Base-by-base conservation (phyloP, 2,888 invertebrate species). In the Spicauda simplicius region DNA sequence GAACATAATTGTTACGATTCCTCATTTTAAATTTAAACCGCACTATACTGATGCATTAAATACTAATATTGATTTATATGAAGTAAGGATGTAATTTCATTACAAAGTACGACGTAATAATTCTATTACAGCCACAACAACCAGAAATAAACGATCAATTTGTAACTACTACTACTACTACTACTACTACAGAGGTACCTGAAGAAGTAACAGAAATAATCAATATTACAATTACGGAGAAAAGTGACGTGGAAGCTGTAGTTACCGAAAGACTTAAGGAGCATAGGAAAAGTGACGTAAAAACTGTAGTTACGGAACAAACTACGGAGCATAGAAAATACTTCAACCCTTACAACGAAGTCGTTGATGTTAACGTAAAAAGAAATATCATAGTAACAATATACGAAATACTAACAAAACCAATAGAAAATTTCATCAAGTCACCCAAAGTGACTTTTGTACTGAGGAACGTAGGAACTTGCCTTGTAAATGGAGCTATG, bases 401-500 rank as follows among this genome's bases (percentile, higher is more conserved):
- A 0, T 86, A 81, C 52, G 76, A 69, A 4, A 67, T 79, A 0
- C 62, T 90, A n/a, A 75, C 74, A 7, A 69, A 65, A 5, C 83
- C 86, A 0, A 70, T 91, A 12, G 41, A 71, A 0, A 78, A 75
- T 55, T 72, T 88, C 14, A 52, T 88, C 0, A 70, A 71, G 0
- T 66, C 74, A 14, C 88, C 89, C 0, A 90, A 87, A 84, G 84
- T 92, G 0, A 79, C 72, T 4, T 67, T 72, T 19, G 90, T 91
- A 0, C 45, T 91, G 0, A 82, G 77, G 18, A 91, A 90, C 64
- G 79, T 92, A 37, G 92, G 91, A 0, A 87, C 85, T 0, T 92
- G 92, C 63, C 69, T 89, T 0, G 92, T 92, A 0, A 92, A 92
- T 41, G 92, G 92, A 0, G 86, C 82, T 0, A 87, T 92, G 87